phyloP scores from a whole-genome alignment of 2,797 vertebrate genomes.

The Sandelia bainsii region DNA sequence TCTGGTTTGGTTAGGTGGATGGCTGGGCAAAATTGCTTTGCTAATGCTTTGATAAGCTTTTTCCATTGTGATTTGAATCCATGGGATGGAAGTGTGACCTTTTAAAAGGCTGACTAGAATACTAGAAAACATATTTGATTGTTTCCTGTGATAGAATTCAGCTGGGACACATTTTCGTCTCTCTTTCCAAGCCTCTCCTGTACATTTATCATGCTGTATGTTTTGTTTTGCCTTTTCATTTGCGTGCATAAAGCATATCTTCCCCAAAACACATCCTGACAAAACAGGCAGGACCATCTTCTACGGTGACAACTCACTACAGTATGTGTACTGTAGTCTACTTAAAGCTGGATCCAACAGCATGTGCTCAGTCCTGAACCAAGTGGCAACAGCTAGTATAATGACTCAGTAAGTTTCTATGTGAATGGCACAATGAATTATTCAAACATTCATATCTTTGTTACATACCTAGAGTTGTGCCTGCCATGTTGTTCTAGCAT shows the following conservation, averaged over 20 bases:
- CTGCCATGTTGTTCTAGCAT: conserved; percentile 28
- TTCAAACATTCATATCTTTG: conserved; percentile 46
- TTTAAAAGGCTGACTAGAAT: conserved; percentile 81
- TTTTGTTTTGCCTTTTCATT: conserved; percentile 49
- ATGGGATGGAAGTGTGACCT: conserved; percentile 80
- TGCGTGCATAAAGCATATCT: conserved; percentile 25
- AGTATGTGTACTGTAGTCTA: conserved; percentile 1
- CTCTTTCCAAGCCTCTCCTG: conserved; percentile 32
- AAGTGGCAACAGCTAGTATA: conserved; percentile 23
- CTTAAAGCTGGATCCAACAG: conserved; percentile 27
- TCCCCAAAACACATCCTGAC: conserved; percentile 25
- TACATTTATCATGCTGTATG: conserved; percentile 28
- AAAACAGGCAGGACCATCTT: conserved; percentile 25
- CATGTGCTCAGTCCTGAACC: conserved; percentile 11
- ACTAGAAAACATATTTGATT: conserved; percentile 74
- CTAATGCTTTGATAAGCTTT: conserved; percentile 84
- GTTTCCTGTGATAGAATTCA: conserved; percentile 72
- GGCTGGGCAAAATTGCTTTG: conserved; percentile 76
- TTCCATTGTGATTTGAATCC: conserved; percentile 81
- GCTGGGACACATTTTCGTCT: conserved; percentile 52
- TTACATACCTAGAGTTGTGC: conserved; percentile 29
- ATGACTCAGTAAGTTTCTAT: conserved; percentile 22
- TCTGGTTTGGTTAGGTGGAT: conserved; percentile 53
- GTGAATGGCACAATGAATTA: conserved; percentile 37
- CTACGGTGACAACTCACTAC: conserved; percentile 21